These are phyloP conservation scores for Sebastiscus albofasciatus DNA, from an alignment of 2,797 vertebrate species.

Conservation along the genomic window DNA sequence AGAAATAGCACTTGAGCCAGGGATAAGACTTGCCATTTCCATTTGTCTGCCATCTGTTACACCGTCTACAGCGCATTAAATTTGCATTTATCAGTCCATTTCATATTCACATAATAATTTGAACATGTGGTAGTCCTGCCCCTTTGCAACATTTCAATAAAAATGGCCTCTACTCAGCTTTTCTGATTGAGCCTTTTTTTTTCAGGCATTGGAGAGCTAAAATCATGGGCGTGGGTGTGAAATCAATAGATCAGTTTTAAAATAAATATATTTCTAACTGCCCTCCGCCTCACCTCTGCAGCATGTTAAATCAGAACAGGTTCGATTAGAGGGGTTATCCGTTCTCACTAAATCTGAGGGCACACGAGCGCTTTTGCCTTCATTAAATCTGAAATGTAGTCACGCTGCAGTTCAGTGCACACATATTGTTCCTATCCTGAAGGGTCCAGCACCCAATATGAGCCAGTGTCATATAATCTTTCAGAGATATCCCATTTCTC, in stretches of 20 bases:
- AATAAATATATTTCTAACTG: constrained; percentile 35
- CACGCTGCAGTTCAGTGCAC: constrained; percentile 48
- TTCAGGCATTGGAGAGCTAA: not conserved
- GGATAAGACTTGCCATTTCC: constrained; percentile 18
- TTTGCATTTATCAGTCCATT: constrained; percentile 56
- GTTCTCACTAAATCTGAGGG: constrained; percentile 46
- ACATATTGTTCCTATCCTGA: constrained; percentile 46
- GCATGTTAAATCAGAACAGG: constrained; percentile 16
- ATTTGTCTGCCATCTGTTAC: constrained; percentile 60
- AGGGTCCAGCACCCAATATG: constrained; percentile 8
- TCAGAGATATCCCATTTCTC: constrained; percentile 54
- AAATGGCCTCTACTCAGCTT: constrained; percentile 2
- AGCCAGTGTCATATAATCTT: constrained; percentile 43
- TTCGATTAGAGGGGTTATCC: constrained; percentile 42
- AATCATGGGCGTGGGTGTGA: not conserved
- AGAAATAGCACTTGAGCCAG: constrained; percentile 24
- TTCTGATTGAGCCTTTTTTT: not conserved
- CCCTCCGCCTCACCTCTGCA: constrained; percentile 9
- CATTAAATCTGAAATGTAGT: constrained; percentile 60
- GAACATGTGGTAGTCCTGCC: constrained; percentile 16
- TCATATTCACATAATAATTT: constrained; percentile 30
- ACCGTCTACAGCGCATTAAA: constrained; percentile 40
- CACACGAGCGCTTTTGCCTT: constrained; percentile 42
- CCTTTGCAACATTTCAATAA: constrained; percentile 21
- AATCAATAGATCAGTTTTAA: constrained; percentile 45